These are phyloP conservation scores for Melanogrammus aeglefinus DNA, from an alignment of 2,797 vertebrate species.

Conservation along the genomic window DNA sequence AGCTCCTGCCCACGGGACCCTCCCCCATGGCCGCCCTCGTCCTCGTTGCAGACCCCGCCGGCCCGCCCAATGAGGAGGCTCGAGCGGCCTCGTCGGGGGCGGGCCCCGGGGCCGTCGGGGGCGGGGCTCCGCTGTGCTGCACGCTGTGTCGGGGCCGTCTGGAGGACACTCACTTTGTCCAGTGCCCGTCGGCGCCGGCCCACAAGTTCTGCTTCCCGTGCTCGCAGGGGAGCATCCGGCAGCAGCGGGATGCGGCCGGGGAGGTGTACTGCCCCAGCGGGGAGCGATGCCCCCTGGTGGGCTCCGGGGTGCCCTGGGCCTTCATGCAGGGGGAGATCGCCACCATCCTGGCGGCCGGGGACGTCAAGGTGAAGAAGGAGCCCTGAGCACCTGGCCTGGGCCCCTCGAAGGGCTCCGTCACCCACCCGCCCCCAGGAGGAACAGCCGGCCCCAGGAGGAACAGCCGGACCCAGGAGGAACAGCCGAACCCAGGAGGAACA, in stretches of 20 bases:
- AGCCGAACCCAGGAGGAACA: too few species aligned
- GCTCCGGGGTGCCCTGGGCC: constrained; percentile 94
- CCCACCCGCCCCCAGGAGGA: background rate
- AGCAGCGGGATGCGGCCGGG: constrained; percentile 92
- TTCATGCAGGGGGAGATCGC: constrained; percentile 98
- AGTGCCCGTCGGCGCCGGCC: constrained; percentile 91
- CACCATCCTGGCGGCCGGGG: constrained; percentile 89
- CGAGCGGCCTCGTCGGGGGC: constrained; percentile 81
- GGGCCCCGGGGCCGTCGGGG: constrained; percentile 63
- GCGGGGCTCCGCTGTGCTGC: constrained; percentile 89
- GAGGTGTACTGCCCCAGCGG: constrained; percentile 97
- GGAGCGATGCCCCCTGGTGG: constrained; percentile 92
- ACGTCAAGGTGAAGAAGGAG: constrained; percentile 97
- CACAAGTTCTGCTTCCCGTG: constrained; percentile 99
- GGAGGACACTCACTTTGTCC: constrained; percentile 97
- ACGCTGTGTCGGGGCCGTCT: constrained; percentile 93
- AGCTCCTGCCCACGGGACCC: constrained; percentile 80
- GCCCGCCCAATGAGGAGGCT: constrained; percentile 81
- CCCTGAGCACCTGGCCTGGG: constrained; percentile 73
- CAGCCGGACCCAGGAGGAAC: too few species aligned
- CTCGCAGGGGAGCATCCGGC: constrained; percentile 91
- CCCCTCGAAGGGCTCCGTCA: background rate
- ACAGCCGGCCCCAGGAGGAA: too few species aligned
- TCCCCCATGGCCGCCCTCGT: constrained; percentile 94
- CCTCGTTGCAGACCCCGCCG: constrained; percentile 88